These are phyloP conservation scores for Copidosoma floridanum DNA, from an alignment of 1,140 invertebrate genomes.

Conservation along the genomic window DNA sequence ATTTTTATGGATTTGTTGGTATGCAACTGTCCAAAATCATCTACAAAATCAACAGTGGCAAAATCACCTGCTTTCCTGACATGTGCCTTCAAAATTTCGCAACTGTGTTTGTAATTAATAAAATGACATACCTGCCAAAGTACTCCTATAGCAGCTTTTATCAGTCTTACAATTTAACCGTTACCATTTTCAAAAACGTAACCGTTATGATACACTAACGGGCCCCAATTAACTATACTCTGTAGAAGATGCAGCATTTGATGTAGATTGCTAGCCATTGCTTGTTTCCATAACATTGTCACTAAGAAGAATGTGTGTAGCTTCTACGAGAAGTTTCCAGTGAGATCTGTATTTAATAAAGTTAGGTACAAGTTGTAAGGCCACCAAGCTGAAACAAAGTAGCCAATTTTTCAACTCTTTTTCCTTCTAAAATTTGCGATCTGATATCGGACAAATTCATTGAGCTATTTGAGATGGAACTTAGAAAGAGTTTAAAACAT, in stretches of 20 bases:
- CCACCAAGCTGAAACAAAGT: slow-evolving; percentile 21
- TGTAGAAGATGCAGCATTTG: slow-evolving; percentile 10
- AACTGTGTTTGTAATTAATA: neutral
- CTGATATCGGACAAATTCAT: slow-evolving; percentile 12
- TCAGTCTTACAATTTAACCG: neutral
- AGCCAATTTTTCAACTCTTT: slow-evolving; percentile 26
- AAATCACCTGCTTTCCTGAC: too few relatives aligned
- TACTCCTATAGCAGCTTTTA: neutral
- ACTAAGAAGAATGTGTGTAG: slow-evolving; percentile 24
- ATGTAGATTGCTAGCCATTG: slow-evolving; percentile 24
- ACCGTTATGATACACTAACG: neutral
- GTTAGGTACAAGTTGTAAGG: slow-evolving; percentile 1
- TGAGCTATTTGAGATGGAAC: neutral
- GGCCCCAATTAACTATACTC: slow-evolving; percentile 16
- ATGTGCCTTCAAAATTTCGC: neutral
- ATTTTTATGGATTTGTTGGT: too few relatives aligned
- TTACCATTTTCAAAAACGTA: neutral
- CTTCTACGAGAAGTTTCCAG: slow-evolving; percentile 26
- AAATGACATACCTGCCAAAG: neutral
- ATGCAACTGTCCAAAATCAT: too few relatives aligned
- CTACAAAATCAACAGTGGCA: too few relatives aligned
- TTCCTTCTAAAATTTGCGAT: slow-evolving; percentile 27
- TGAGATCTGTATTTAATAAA: slow-evolving; percentile 7
- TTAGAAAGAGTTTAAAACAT: neutral
- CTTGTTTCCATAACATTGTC: slow-evolving; percentile 6